Conservation (phyloP, 2,888 invertebrate genomes). For the Andrena minutula region DNA sequence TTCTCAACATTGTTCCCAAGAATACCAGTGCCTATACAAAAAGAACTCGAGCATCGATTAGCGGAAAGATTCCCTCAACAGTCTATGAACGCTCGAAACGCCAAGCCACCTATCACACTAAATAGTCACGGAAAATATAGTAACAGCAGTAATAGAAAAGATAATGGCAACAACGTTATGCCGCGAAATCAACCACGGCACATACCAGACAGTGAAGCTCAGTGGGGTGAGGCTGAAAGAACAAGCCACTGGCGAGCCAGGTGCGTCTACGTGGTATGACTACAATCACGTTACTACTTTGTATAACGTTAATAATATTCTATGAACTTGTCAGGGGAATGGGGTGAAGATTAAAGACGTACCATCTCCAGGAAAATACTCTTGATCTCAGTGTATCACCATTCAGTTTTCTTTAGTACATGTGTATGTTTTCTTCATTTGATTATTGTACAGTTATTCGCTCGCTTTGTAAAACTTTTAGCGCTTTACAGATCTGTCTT, state of each 20-base stretch:
- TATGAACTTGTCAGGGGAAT: constrained; percentile 62
- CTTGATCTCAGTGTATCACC: constrained; percentile 63
- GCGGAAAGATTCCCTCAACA: constrained; percentile 87
- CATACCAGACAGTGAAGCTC: constrained; percentile 83
- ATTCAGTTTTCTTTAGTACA: constrained; percentile 58
- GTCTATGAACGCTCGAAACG: constrained; percentile 83
- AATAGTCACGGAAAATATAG: constrained; percentile 83
- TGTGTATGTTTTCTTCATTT: constrained; percentile 48
- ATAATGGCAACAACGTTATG: constrained; percentile 77
- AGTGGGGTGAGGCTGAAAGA: constrained; percentile 85
- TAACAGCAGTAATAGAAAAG: constrained; percentile 77
- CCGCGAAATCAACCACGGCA: constrained; percentile 79
- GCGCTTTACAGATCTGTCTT: background rate
- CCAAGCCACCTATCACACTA: constrained; percentile 83
- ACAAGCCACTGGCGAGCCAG: constrained; percentile 84
- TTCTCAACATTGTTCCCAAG: constrained; percentile 99
- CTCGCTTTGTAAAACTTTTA: constrained; percentile 21
- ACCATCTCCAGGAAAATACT: constrained; percentile 65
- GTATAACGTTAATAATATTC: constrained; percentile 63
- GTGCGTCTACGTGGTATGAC: constrained; percentile 85
- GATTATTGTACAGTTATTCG: constrained; percentile 50
- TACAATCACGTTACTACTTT: constrained; percentile 81
- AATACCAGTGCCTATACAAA: constrained; percentile 99
- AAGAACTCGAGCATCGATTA: constrained; percentile 93
- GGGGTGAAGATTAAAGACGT: constrained; percentile 74